Percentiles rank a stretch among this genome's conserved stretches.
phyloP scores from a whole-genome alignment of 2,888 invertebrate species.

The Stictocephala bisonia region DNA sequence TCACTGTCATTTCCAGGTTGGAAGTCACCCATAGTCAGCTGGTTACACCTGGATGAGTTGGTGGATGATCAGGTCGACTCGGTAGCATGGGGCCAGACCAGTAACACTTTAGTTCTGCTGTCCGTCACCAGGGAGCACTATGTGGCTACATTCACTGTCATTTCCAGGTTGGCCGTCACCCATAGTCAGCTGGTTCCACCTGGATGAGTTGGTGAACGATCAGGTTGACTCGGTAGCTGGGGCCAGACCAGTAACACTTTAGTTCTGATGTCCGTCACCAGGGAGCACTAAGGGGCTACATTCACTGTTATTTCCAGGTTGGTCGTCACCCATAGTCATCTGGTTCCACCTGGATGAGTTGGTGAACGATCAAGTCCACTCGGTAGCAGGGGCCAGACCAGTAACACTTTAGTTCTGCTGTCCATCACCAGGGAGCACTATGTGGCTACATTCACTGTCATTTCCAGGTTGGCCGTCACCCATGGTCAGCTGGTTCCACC shows the following conservation, averaged over 20 bases:
- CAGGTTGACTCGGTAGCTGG: background rate
- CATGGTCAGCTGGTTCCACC: conserved; percentile 28
- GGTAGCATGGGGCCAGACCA: conserved; percentile 1
- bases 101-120: conserved; percentile 36
- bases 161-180: conserved; percentile 5
- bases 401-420: conserved; percentile 36
- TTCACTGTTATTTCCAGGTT: background rate
- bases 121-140: conserved; percentile 32
- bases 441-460: conserved; percentile 6
- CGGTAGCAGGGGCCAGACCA: conserved; percentile 4
- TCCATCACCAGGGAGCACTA: conserved; percentile 30
- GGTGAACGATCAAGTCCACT: conserved; percentile 5
- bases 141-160: conserved; percentile 6
- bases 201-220: background rate
- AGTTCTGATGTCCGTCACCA: background rate
- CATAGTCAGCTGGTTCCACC: too few species aligned
- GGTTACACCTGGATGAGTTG: conserved; percentile 14
- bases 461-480: conserved; percentile 5
- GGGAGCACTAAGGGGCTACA: too few species aligned
- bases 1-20: conserved; percentile 6
- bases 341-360: conserved; percentile 24
- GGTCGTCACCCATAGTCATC: conserved; percentile 28
- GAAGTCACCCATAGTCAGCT: conserved; percentile 29
- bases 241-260: conserved; percentile 6
- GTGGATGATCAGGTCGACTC: conserved; percentile 14